A percentile compares a stretch with the other conserved stretches of the same genome.
Conservation (phyloP, 2,797 vertebrate species). For the Poeciliopsis paucimaculata region DNA sequence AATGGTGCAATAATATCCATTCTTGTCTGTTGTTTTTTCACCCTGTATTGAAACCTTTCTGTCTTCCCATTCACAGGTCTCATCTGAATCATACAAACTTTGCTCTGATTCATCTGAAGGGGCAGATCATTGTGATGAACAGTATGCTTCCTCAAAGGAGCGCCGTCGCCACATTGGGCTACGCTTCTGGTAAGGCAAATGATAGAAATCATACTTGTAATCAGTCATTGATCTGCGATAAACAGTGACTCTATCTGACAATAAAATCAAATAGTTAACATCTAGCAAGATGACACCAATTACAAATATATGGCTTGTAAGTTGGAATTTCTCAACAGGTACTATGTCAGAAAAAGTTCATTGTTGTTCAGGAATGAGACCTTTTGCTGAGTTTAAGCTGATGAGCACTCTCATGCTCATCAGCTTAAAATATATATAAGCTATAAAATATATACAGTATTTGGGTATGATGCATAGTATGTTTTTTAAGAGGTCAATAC, state of each 20-base stretch:
- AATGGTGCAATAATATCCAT: not conserved
- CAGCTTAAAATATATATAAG: too few species aligned
- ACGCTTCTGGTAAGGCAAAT: constrained; percentile 75
- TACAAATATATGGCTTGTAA: not conserved
- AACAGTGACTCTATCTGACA: not conserved
- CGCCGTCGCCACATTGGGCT: constrained; percentile 76
- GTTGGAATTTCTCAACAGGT: not conserved
- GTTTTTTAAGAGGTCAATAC: not conserved
- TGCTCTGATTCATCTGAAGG: constrained; percentile 32
- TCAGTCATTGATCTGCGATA: not conserved
- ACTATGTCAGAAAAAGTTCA: not conserved
- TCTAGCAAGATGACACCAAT: not conserved
- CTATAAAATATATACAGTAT: not conserved
- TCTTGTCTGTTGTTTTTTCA: not conserved
- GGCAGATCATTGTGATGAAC: constrained; percentile 64
- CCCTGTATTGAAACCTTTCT: constrained; percentile 1
- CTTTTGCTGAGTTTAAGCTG: constrained; percentile 3
- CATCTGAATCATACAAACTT: constrained; percentile 61
- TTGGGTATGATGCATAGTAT: not conserved
- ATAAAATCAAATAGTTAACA: not conserved
- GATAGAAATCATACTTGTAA: not conserved
- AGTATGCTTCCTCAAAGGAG: constrained; percentile 86
- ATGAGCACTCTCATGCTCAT: not conserved
- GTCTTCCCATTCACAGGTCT: constrained; percentile 27
- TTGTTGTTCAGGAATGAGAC: not conserved